Percentiles rank a stretch among this genome's conserved stretches.
Conservation (phyloP, 2,113 vertebrate genomes). For the Amazona vittata region DNA sequence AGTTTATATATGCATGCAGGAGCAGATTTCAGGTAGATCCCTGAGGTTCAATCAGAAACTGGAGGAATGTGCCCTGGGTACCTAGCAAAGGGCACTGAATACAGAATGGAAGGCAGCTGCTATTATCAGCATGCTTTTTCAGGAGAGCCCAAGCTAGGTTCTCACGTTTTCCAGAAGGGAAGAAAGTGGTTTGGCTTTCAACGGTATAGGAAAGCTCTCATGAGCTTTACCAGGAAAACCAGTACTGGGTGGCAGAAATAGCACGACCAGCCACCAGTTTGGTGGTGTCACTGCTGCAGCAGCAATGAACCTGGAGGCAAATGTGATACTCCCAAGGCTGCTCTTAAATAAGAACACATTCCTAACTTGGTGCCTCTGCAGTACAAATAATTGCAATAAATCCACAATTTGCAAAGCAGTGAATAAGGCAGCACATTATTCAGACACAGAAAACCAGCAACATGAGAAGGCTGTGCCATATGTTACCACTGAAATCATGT, state of each 20-base stretch:
- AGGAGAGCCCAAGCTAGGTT: neutral
- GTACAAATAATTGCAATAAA: neutral
- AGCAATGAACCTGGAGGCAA: neutral
- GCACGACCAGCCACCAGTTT: neutral
- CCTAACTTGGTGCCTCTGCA: neutral
- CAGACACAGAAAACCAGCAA: slow-evolving; percentile 32
- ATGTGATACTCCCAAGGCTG: neutral
- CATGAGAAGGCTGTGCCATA: slow-evolving; percentile 64
- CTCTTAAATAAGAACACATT: neutral
- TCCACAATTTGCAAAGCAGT: neutral
- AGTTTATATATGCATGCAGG: neutral
- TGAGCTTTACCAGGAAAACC: neutral
- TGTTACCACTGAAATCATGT: slow-evolving; percentile 30
- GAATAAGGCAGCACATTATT: slow-evolving; percentile 25
- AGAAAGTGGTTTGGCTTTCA: neutral
- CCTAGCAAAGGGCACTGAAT: rapidly evolving
- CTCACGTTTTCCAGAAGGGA: neutral
- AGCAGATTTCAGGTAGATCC: slow-evolving; percentile 3
- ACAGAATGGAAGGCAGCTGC: neutral
- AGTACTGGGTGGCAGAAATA: neutral
- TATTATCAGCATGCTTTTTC: neutral
- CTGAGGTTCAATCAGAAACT: neutral
- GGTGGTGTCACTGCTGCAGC: neutral
- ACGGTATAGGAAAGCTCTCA: neutral
- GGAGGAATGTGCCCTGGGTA: neutral